Evolutionary conservation across 2,797 vertebrate genomes (phyloP), one percentile per base, ranked within the genome.

Genomic region (Sciurus carolinensis): DNA sequence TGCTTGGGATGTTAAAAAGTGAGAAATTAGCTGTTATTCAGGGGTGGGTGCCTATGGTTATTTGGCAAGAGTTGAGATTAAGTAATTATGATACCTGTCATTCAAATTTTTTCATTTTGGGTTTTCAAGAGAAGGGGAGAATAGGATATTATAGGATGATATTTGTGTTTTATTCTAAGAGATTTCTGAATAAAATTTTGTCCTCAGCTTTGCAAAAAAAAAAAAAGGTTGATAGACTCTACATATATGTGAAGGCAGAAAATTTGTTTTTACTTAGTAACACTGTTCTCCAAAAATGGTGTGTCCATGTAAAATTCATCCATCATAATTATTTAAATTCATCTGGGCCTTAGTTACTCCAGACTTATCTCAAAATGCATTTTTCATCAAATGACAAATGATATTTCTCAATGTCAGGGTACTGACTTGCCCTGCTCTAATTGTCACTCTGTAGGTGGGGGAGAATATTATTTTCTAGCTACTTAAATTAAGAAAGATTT

Each of bases 51-150:
- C 36, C 90, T 93, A 30, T 52, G 44, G 12, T 64, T 91, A 84
- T 86, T 86, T 95, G 52, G 83, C 91, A 88, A 87, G 30, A 44
- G 54, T 81, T 93, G 86, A 91, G 42, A 85, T 89, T 57, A 91
- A 87, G 76, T 90, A 75, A 90, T 13, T 26, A 69, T 7, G 4
- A 22, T 87, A 81, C 44, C 62, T 73, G 6, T 50, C 57, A 20
- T 82, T 66, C 30, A 89, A 95, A 95, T 50, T 44, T 47, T 59
- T 66, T 36, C 39, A 82, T 91, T 96, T 89, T 36, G 77, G 28
- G 62, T 93, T 95, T 87, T 33, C 5, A 79, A 89, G 28, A 72
- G 36, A 80, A 95, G 18, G 18, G 76, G 80, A 69, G 76, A 79
- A 69, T 8, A 81, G 2, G 86, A 2, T 66, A 15, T 47, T 92